Evolutionary conservation across 2,113 vertebrate species (phyloP).

Genomic region (Murina feae): DNA sequence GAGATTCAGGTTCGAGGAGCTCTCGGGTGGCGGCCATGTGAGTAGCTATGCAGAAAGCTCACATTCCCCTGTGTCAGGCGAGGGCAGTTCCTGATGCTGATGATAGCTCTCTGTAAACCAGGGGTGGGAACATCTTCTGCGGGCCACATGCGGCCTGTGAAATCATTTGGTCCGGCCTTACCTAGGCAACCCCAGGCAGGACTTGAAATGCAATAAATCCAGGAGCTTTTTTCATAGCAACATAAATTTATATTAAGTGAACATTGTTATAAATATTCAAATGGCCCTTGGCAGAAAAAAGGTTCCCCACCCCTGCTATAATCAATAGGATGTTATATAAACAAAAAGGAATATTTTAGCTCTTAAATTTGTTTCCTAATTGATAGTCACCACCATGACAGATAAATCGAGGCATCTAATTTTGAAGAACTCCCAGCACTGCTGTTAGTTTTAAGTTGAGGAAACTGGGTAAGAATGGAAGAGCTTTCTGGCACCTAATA

Average conservation of each 20-base stretch:
- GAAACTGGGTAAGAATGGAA: neutral
- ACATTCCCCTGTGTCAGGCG: fast-evolving
- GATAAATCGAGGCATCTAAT: neutral
- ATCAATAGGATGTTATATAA: neutral
- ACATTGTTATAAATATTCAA: too few species aligned
- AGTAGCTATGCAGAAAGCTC: neutral
- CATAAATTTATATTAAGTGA: too few species aligned
- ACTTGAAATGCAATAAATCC: too few species aligned
- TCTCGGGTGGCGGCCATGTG: neutral
- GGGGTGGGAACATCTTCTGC: too few species aligned
- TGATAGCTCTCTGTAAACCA: neutral
- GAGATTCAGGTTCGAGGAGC: neutral
- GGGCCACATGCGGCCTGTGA: too few species aligned
- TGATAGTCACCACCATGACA: neutral
- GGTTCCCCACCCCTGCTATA: neutral
- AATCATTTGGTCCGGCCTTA: too few species aligned
- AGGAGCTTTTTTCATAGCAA: too few species aligned
- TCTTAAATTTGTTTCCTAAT: neutral
- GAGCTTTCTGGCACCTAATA: neutral
- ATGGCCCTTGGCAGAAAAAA: too few species aligned
- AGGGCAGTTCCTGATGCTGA: neutral
- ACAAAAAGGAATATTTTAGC: neutral
- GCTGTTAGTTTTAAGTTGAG: neutral
- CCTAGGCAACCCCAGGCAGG: too few species aligned
- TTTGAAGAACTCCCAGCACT: neutral